Evolutionary conservation across 2,797 vertebrate genomes (phyloP).

Genomic region (Rhadinocentrus ornatus): DNA sequence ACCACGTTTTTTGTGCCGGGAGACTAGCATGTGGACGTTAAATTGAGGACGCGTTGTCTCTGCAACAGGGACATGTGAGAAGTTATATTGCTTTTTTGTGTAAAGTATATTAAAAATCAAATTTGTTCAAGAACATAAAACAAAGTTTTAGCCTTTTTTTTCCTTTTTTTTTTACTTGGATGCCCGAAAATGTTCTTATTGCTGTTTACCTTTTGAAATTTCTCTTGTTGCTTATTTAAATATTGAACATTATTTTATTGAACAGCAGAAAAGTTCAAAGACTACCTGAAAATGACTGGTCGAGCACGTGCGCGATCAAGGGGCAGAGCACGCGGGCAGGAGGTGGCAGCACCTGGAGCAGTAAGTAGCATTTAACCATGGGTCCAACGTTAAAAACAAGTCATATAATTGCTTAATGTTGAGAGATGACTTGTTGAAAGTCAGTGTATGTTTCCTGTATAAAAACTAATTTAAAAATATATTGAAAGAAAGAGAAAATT

Average conservation of each 20-base stretch:
- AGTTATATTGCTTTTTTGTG: neutral
- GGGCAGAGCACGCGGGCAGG: constrained; percentile 85
- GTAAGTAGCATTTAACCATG: constrained; percentile 2
- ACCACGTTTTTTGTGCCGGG: neutral
- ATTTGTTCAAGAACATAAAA: too few species aligned
- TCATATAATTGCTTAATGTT: too few species aligned
- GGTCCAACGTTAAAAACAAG: too few species aligned
- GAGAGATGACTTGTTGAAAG: too few species aligned
- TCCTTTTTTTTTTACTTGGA: too few species aligned
- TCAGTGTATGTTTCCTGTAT: too few species aligned
- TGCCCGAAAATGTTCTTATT: too few species aligned
- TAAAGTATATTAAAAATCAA: too few species aligned
- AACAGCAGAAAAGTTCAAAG: neutral
- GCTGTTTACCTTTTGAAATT: too few species aligned
- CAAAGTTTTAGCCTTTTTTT: neutral
- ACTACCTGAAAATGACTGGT: constrained; percentile 81
- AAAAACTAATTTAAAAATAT: too few species aligned
- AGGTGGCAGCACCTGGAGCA: constrained; percentile 70
- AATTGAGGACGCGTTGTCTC: neutral
- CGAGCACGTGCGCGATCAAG: constrained; percentile 89
- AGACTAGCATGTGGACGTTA: neutral
- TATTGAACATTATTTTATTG: neutral
- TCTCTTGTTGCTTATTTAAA: neutral
- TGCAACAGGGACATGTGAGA: neutral
- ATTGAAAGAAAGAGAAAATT: too few species aligned